Evolutionary conservation across 2,888 invertebrate species (phyloP), one percentile per base, ranked within the genome.

Genomic region (Lissonota sp.): DNA sequence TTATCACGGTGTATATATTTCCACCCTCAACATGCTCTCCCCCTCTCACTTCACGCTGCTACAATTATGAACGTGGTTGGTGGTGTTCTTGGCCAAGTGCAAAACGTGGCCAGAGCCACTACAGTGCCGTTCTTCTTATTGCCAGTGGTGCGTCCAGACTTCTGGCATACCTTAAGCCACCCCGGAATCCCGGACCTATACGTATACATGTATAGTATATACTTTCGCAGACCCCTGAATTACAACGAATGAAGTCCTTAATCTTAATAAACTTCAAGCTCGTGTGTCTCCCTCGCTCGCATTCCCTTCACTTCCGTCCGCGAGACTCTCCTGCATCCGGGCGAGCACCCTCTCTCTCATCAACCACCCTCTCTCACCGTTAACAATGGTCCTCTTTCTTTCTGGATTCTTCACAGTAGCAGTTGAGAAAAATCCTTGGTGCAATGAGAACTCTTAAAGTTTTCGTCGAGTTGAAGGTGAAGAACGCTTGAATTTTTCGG

Each of bases 201-300:
- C 37, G 57, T 77, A 74, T 64, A n/a, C n/a, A n/a, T n/a, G n/a
- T n/a, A n/a, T n/a, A n/a, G n/a, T n/a, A 64, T 39, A 63, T 62
- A 70, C 64, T 40, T 10, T 63, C 62, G 26, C 12, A 40, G 26
- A 26, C 26, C 66, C 76, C 78, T 85, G 84, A 89, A 89, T 91
- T 89, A 89, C 90, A 87, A 86, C 86, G 90, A 91, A 91, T 90
- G 87, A 89, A 90, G 90, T 89, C 86, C 89, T 92, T 91, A 90
- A 92, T 92, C 91, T 91, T 91, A 91, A 92, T 92, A 91, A 92
- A 92, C 91, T 91, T 90, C 88, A 88, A 83, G 86, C 81, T 83
- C 86, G 79, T 37, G 74, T 51, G 73, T 60, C 58, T 58, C 69
- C 6, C 78, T 53, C 70, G 44, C 46, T 66, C 51, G 37, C 42